Evolutionary conservation across 2,888 invertebrate genomes (phyloP).

Genomic region (Habrosyne pyritoides): DNA sequence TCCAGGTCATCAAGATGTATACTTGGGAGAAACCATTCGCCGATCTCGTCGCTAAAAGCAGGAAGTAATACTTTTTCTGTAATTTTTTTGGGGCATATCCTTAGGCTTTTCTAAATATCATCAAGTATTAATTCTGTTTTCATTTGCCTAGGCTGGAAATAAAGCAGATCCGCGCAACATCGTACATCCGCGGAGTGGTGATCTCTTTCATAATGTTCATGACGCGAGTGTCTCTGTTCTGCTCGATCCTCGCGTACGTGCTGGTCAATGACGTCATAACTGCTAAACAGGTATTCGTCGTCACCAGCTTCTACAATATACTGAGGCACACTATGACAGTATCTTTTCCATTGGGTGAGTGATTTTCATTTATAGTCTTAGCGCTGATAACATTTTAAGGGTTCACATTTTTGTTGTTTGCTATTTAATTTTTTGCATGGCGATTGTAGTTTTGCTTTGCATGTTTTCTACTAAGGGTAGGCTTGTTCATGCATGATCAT

Average conservation of each 20-base stretch:
- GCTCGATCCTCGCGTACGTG: constrained; percentile 91
- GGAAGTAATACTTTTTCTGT: constrained; percentile 81
- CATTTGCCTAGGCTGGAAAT: constrained; percentile 84
- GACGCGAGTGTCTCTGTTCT: constrained; percentile 93
- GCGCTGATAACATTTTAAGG: background rate
- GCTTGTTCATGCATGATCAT: no score
- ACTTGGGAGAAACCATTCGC: constrained; percentile 95
- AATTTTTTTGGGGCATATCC: no score
- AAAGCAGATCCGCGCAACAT: constrained; percentile 87
- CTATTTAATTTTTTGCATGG: background rate
- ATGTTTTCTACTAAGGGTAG: no score
- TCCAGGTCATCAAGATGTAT: constrained; percentile 96
- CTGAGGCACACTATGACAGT: constrained; percentile 93
- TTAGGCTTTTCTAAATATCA: background rate
- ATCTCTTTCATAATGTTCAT: constrained; percentile 94
- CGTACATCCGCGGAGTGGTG: constrained; percentile 90
- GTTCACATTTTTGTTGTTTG: background rate
- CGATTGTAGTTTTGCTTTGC: background rate
- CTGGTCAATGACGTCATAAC: constrained; percentile 88
- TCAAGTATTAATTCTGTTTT: background rate
- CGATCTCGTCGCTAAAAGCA: constrained; percentile 86
- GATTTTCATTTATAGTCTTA: background rate
- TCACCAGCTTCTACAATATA: constrained; percentile 95
- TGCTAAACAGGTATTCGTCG: constrained; percentile 93
- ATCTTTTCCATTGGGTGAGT: constrained; percentile 89